Conservation (phyloP, 2,113 vertebrate species). For the Anarhynchus alexandrinus region DNA sequence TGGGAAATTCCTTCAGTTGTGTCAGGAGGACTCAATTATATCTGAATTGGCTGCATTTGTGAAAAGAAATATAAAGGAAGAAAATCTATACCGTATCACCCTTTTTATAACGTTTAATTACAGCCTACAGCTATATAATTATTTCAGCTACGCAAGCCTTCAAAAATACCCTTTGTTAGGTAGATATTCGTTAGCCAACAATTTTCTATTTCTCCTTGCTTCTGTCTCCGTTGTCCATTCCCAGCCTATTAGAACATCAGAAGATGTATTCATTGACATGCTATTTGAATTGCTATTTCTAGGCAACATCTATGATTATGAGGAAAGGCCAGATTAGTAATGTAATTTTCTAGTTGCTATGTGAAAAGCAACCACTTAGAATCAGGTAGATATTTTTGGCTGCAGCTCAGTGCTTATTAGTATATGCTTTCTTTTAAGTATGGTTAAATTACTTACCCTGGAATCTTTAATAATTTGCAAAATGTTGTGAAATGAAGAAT, state of each 20-base stretch:
- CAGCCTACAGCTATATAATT: neutral
- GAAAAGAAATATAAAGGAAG: neutral
- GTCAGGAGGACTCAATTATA: neutral
- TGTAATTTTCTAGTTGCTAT: neutral
- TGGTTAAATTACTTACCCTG: neutral
- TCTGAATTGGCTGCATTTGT: neutral
- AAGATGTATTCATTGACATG: neutral
- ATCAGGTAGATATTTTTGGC: neutral
- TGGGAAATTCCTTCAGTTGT: neutral
- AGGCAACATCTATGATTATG: neutral
- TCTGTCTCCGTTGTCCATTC: neutral
- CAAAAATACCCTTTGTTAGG: neutral
- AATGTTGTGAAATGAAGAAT: neutral
- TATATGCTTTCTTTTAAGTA: neutral
- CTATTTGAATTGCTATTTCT: neutral
- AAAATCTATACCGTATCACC: neutral
- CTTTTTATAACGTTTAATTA: neutral
- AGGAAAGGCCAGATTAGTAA: neutral
- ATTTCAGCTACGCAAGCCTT: neutral
- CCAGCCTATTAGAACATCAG: neutral
- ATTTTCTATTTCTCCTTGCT: neutral
- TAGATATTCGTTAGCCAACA: neutral
- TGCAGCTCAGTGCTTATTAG: neutral
- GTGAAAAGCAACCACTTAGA: neutral
- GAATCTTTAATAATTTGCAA: neutral